phyloP scores from a whole-genome alignment of 1,140 invertebrate species.

The Copidosoma floridanum region DNA sequence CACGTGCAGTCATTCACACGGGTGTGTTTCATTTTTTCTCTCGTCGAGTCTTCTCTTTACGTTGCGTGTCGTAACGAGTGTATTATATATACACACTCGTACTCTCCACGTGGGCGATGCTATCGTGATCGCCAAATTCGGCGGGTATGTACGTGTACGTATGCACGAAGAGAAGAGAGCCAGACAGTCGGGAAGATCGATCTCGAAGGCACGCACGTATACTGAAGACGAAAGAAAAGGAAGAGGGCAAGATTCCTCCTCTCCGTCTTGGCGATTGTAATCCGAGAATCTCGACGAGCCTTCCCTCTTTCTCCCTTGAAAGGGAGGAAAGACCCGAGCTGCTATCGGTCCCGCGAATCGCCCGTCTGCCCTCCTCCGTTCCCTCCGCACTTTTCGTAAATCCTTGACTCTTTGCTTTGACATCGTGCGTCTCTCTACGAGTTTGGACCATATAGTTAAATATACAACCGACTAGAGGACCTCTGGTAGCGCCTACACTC shows the following conservation, averaged over 20 bases:
- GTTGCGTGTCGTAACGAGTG: too few relatives aligned
- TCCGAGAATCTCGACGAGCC: constrained; percentile 37
- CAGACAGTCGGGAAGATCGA: not conserved
- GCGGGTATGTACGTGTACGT: not conserved
- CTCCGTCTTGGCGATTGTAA: constrained; percentile 13
- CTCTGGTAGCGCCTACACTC: too few relatives aligned
- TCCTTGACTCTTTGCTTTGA: too few relatives aligned
- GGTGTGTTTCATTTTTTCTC: constrained; percentile 2
- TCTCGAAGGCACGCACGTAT: not conserved
- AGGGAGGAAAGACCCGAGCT: too few relatives aligned
- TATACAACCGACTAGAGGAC: too few relatives aligned
- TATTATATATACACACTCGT: not conserved
- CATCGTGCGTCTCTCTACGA: too few relatives aligned
- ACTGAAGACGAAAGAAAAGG: not conserved
- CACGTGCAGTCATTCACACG: constrained; percentile 11
- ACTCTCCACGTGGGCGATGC: not conserved
- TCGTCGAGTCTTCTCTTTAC: not conserved
- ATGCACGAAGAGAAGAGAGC: not conserved
- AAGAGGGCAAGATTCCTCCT: too few relatives aligned
- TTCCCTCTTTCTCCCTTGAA: too few relatives aligned
- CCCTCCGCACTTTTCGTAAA: too few relatives aligned
- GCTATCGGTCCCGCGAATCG: too few relatives aligned
- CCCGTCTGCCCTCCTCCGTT: too few relatives aligned
- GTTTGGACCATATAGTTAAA: too few relatives aligned
- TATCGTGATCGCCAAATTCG: constrained; percentile 18